Evolutionary conservation across 2,113 vertebrate species (phyloP).

Genomic region (Urocynchramus pylzowi): DNA sequence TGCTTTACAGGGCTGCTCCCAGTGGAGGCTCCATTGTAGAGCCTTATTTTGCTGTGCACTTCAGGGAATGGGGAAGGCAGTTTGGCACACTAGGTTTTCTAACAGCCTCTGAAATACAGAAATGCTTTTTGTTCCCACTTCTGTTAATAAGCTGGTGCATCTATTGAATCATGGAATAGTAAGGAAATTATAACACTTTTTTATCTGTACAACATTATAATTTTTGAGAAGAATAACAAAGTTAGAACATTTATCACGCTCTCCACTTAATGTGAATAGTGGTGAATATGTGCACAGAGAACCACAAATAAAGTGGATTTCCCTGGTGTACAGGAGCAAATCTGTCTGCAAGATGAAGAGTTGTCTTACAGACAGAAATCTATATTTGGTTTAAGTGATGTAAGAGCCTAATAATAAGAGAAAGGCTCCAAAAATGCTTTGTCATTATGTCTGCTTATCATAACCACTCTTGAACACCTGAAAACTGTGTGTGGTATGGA

Average conservation of each 20-base stretch:
- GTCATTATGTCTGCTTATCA: background rate
- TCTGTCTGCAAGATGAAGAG: background rate
- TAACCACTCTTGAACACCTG: background rate
- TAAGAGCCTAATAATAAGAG: background rate
- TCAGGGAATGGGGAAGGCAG: background rate
- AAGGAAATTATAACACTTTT: background rate
- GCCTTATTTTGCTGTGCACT: background rate
- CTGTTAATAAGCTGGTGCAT: background rate
- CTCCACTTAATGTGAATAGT: background rate
- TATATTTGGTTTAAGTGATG: background rate
- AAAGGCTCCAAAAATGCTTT: background rate
- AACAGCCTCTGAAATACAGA: background rate
- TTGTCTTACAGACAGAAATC: background rate
- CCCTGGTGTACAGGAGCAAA: background rate
- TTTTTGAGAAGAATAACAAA: background rate
- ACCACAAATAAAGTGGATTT: background rate
- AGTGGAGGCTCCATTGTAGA: background rate
- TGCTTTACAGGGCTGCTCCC: background rate
- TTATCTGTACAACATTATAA: background rate
- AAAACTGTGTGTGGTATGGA: background rate
- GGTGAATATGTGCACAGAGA: background rate
- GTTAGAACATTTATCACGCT: background rate
- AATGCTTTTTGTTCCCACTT: background rate
- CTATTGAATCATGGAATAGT: background rate
- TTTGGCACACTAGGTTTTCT: background rate